These are phyloP conservation scores for Toxotes chatareus DNA, from an alignment of 2,113 vertebrate species.

Conservation along the genomic window DNA sequence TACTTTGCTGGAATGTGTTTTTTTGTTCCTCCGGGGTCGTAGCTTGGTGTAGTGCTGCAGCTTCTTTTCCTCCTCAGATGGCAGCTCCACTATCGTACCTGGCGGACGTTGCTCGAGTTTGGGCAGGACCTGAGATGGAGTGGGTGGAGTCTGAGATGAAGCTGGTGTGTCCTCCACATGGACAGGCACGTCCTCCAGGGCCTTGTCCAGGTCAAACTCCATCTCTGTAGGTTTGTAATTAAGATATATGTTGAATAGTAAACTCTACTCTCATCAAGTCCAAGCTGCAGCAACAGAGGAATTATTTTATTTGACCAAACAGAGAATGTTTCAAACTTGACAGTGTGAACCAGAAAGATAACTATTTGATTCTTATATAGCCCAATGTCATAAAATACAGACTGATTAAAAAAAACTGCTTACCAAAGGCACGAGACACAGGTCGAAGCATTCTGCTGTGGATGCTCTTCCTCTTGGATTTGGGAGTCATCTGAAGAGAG, in stretches of 20 bases:
- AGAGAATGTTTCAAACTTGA: neutral
- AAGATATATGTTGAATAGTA: neutral
- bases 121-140: slow-evolving; percentile 63
- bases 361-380: neutral
- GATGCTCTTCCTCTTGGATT: slow-evolving; percentile 98
- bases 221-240: slow-evolving; percentile 86
- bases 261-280: neutral
- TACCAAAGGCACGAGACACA: slow-evolving; percentile 96
- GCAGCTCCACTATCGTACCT: slow-evolving; percentile 89
- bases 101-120: slow-evolving; percentile 86
- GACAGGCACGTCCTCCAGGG: slow-evolving; percentile 93
- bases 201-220: slow-evolving; percentile 98
- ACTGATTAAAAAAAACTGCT: slow-evolving; percentile 34
- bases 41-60: slow-evolving; percentile 97
- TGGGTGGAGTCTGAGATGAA: slow-evolving; percentile 86
- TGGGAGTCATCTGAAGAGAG: slow-evolving; percentile 93
- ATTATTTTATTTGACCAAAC: neutral
- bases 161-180: slow-evolving; percentile 89
- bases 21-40: slow-evolving; percentile 94
- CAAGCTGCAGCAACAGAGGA: neutral
- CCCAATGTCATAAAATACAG: neutral
- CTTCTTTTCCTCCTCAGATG: slow-evolving; percentile 94
- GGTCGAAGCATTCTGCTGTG: slow-evolving; percentile 98
- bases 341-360: neutral
- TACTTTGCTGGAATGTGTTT: slow-evolving; percentile 90